phyloP scores from a whole-genome alignment of 2,888 invertebrate species.

The Spicauda simplicius region DNA sequence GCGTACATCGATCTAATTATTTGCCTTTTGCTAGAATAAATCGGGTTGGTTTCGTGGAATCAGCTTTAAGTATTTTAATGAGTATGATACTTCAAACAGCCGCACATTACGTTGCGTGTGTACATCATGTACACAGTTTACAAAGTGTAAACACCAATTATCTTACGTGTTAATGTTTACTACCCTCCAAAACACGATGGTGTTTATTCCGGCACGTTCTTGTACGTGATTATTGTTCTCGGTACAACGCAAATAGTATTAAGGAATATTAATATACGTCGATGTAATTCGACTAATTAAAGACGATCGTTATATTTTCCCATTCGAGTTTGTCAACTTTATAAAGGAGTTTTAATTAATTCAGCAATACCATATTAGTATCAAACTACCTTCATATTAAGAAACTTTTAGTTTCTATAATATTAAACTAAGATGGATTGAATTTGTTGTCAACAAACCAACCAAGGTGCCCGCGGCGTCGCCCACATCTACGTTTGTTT shows the following conservation, averaged over 20 bases:
- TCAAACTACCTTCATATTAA: neutral
- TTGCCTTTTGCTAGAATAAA: neutral
- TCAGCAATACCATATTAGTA: neutral
- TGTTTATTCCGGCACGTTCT: conserved; percentile 42
- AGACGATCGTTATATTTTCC: neutral
- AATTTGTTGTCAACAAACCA: too few species aligned
- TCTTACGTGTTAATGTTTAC: conserved; percentile 56
- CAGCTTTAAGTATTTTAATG: conserved; percentile 14
- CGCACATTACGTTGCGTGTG: conserved; percentile 23
- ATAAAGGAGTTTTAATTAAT: neutral
- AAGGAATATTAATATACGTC: conserved; percentile 33
- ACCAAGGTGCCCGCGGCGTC: neutral
- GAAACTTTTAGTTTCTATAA: neutral
- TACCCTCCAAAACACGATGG: conserved; percentile 48
- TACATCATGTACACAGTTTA: conserved; percentile 41
- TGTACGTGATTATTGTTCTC: conserved; percentile 38
- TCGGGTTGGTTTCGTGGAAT: neutral
- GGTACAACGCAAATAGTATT: conserved; percentile 20
- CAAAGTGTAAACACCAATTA: conserved; percentile 53
- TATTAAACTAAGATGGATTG: neutral
- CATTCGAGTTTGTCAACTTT: neutral
- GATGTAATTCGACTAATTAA: conserved; percentile 23
- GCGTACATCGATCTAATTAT: too few species aligned
- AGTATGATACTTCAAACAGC: conserved; percentile 16
- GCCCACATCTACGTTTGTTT: neutral